Conservation (phyloP, 2,797 vertebrate species). For the Pseudotriccus pelzelni region DNA sequence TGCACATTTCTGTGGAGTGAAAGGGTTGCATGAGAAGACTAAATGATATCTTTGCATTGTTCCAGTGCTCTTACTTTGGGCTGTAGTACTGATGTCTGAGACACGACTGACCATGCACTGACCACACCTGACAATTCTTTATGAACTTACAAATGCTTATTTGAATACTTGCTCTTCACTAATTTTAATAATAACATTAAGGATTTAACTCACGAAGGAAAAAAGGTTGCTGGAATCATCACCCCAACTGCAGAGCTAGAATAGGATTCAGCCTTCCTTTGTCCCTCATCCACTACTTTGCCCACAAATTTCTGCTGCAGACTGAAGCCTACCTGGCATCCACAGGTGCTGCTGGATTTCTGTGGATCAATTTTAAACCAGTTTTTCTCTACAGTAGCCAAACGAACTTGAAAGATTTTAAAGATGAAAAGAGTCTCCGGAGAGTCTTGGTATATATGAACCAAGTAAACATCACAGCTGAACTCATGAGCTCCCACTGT, state of each 20-base stretch:
- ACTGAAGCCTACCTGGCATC: not conserved
- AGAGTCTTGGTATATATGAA: accelerated
- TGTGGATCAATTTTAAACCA: not conserved
- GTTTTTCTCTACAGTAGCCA: not conserved
- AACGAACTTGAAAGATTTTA: not conserved
- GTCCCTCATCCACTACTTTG: not conserved
- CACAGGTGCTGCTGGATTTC: not conserved
- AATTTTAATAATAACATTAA: not conserved
- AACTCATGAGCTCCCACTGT: not conserved
- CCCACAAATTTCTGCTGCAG: not conserved
- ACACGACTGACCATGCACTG: accelerated
- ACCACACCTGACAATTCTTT: not conserved
- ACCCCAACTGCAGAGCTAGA: not conserved
- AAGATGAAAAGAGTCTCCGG: not conserved
- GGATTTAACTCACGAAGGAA: not conserved
- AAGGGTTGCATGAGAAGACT: not conserved
- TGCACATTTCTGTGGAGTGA: not conserved
- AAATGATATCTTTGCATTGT: not conserved
- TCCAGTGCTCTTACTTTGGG: not conserved
- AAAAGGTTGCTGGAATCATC: not conserved
- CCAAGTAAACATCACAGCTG: not conserved
- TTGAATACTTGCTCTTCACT: not conserved
- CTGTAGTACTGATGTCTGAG: not conserved
- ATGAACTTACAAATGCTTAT: not conserved
- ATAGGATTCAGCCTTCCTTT: not conserved